A percentile compares a stretch with the other conserved stretches of the same genome.
These are phyloP conservation scores for Eurytoma adleriae DNA, from an alignment of 2,888 invertebrate species.

Conservation along the genomic window DNA sequence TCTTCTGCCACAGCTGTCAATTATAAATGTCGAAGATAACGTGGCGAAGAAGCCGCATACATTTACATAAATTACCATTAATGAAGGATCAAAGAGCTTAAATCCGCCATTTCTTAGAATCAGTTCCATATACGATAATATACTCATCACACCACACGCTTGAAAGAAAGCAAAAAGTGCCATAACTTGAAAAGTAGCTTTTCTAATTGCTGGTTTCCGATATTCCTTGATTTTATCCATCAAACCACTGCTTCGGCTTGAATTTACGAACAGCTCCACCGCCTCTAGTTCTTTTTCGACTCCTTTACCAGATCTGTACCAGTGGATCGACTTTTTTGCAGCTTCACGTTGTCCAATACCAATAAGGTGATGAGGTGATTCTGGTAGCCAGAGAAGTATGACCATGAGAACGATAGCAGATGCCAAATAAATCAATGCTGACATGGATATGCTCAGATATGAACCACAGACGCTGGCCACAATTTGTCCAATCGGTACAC, in stretches of 20 bases:
- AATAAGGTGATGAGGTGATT: conserved; percentile 66
- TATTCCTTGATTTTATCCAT: conserved; percentile 26
- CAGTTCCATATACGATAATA: conserved; percentile 69
- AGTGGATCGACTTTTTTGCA: conserved; percentile 42
- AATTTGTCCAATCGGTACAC: conserved; percentile 65
- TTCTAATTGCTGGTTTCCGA: conserved; percentile 35
- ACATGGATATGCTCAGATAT: conserved; percentile 62
- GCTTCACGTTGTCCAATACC: conserved; percentile 14
- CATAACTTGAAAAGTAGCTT: conserved; percentile 62
- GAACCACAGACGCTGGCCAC: conserved; percentile 67
- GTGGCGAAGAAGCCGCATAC: conserved; percentile 61
- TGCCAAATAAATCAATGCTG: conserved; percentile 64
- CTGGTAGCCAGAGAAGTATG: conserved; percentile 66
- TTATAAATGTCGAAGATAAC: conserved; percentile 62
- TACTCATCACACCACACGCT: conserved; percentile 65
- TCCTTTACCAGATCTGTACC: conserved; percentile 47
- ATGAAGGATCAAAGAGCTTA: conserved; percentile 62
- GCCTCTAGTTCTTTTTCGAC: conserved; percentile 45
- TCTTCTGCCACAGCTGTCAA: conserved; percentile 69
- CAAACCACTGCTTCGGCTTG: neutral
- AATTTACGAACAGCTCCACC: conserved; percentile 35
- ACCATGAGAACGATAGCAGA: conserved; percentile 61
- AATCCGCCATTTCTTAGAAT: conserved; percentile 65
- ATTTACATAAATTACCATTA: conserved; percentile 66
- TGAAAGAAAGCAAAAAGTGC: conserved; percentile 66